phyloP scores from a whole-genome alignment of 2,113 vertebrate genomes.

The Damaliscus lunatus region DNA sequence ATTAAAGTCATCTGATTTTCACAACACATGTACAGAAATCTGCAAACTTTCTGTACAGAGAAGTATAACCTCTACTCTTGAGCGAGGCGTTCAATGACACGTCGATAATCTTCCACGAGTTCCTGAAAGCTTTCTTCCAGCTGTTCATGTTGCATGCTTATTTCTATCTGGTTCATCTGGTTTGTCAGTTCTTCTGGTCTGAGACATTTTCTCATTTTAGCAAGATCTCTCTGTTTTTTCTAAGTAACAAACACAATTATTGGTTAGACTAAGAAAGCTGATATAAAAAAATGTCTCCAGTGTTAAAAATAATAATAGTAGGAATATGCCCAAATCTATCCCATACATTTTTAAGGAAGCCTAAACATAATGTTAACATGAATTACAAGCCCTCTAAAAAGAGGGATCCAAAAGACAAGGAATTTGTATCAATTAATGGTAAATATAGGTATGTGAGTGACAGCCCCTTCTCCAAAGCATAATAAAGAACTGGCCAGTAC shows the following conservation, averaged over 20 bases:
- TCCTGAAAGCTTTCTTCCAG: slow-evolving; percentile 97
- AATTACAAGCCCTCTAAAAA: slow-evolving; percentile 7
- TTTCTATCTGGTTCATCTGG: slow-evolving; percentile 97
- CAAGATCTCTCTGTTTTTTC: slow-evolving; percentile 98
- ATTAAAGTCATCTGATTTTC: slow-evolving; percentile 78
- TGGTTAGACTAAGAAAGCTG: slow-evolving; percentile 45
- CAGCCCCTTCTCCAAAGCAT: neutral
- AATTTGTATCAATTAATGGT: neutral
- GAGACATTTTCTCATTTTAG: slow-evolving; percentile 97
- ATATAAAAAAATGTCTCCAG: neutral
- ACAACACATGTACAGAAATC: slow-evolving; percentile 76
- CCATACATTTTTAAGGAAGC: slow-evolving; percentile 9
- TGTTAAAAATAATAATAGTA: slow-evolving; percentile 18
- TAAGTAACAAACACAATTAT: slow-evolving; percentile 78
- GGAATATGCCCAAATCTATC: neutral
- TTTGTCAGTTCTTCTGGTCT: slow-evolving; percentile 96
- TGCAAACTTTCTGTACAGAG: slow-evolving; percentile 62
- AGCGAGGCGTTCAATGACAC: slow-evolving; percentile 93
- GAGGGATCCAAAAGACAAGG: neutral
- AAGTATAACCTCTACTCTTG: slow-evolving; percentile 85
- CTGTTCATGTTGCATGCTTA: slow-evolving; percentile 94
- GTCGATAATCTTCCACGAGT: slow-evolving; percentile 91
- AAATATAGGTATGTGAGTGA: neutral
- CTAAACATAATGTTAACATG: neutral
- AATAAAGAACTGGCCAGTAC: neutral